Base-by-base conservation (phyloP, 2,797 vertebrate genomes). In the Molossus molossus region DNA sequence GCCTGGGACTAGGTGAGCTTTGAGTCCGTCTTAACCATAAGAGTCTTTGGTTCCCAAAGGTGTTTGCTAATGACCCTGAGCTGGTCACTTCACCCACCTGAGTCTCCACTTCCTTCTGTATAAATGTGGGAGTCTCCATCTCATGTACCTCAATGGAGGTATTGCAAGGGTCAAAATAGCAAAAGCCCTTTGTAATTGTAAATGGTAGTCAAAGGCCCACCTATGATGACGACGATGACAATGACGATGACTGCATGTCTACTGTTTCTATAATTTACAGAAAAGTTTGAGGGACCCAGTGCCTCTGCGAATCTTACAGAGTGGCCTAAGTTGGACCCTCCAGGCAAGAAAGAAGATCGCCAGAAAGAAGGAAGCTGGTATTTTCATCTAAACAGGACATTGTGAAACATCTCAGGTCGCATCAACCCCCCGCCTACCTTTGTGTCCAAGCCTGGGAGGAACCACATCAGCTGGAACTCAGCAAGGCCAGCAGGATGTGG, bases 191-290 rank as follows among this genome's bases (percentile, higher is more conserved):
- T 4, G 53, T 45, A 40, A 45, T 17, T 29, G 14, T 48, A 75
- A 55, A 12, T 2, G 18, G 2, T 29, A 2, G 29, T 58, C 67
- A 40, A 33, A 84, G 33, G 23, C 62, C 1, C 60, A 27, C 17
- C 62, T 55, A 25, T 2, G 40, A n/a, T 55, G 3, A 21, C 5
- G 37, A n/a, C 0, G 6, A 23, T 0, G n/a, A 23, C 4, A 53
- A 37, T 2, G 50, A 57, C 0, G 9, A 76, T 40, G 69, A 72
- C 12, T 58, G 55, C 6, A 6, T 3, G 2, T 45, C 25, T 23
- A 6, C 9, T 29, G 4, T 40, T 73, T 37, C 67, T 21, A 0
- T 11, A 23, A 57, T 21, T 75, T 40, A n/a, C 64, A 33, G 62
- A 58, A 69, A 72, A 29, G 8, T 50, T 83, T 40, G 25, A 73